Percentiles rank a stretch among this genome's conserved stretches.
These are phyloP conservation scores for Tipula unca DNA, from an alignment of 2,888 invertebrate genomes.

Conservation along the genomic window DNA sequence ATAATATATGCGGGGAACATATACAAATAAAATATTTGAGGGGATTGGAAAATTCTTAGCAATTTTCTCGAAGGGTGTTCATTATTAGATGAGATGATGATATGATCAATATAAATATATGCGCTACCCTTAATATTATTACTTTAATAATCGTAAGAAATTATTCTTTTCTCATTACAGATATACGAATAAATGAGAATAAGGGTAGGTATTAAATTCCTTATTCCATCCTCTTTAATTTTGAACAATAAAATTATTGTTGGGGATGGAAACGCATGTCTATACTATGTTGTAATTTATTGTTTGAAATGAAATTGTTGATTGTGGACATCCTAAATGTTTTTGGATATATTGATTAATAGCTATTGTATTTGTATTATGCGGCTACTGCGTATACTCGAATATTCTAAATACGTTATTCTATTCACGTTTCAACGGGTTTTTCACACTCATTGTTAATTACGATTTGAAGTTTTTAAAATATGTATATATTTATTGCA, in stretches of 20 bases:
- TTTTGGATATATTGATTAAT: background rate
- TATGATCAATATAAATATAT: background rate
- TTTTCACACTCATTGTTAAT: background rate
- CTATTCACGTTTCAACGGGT: background rate
- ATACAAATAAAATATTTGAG: background rate
- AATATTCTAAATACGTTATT: background rate
- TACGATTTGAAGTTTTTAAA: background rate
- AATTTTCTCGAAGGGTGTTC: background rate
- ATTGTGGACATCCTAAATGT: background rate
- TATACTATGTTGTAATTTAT: background rate
- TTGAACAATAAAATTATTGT: background rate
- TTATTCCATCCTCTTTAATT: background rate
- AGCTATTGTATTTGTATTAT: background rate
- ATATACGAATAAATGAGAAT: background rate
- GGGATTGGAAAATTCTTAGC: background rate
- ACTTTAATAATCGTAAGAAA: slow-evolving; percentile 8
- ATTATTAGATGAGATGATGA: background rate
- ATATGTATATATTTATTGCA: background rate
- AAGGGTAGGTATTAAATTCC: background rate
- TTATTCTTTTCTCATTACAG: background rate
- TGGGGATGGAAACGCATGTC: background rate
- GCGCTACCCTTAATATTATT: background rate
- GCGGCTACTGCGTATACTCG: background rate
- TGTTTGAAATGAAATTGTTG: background rate
- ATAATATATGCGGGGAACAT: background rate